Percentiles rank a stretch among this genome's conserved stretches.
Conservation (phyloP, 2,113 vertebrate species). For the Scomber scombrus region DNA sequence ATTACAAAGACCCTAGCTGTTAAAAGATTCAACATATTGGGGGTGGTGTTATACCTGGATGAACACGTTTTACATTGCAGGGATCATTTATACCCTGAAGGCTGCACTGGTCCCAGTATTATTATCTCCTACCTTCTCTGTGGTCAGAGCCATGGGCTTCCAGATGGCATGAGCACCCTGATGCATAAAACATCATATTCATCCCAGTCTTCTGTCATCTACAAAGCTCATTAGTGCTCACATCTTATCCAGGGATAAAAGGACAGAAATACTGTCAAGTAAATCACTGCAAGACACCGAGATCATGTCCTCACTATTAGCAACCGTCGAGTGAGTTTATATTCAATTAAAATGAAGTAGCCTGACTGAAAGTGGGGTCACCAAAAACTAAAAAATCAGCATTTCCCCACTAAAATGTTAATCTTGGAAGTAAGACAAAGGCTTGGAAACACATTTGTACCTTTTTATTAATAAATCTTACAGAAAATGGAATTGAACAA, state of each 20-base stretch:
- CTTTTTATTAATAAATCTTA: no score
- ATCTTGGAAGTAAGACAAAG: not conserved
- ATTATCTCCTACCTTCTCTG: constrained; percentile 26
- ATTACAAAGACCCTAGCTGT: constrained; percentile 16
- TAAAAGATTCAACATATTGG: constrained; percentile 38
- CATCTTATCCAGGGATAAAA: constrained; percentile 14
- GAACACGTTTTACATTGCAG: constrained; percentile 52
- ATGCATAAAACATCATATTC: constrained; percentile 44
- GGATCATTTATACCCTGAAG: constrained; percentile 8
- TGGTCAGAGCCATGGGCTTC: constrained; percentile 31
- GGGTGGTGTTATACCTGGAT: constrained; percentile 41
- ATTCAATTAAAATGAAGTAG: not conserved
- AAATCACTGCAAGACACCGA: not conserved
- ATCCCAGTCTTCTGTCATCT: constrained; percentile 23
- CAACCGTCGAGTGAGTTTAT: not conserved
- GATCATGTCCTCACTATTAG: not conserved
- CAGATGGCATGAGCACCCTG: constrained; percentile 31
- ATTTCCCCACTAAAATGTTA: not conserved
- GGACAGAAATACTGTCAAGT: not conserved
- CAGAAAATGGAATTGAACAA: no score
- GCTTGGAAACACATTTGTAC: no score
- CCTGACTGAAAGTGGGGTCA: not conserved
- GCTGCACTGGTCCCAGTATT: constrained; percentile 17
- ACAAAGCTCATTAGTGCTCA: constrained; percentile 33
- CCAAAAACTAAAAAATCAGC: no score